A percentile compares a stretch with the other conserved stretches of the same genome.
These are phyloP conservation scores for Delichon dasypus DNA, from an alignment of 2,797 vertebrate genomes.

Conservation along the genomic window DNA sequence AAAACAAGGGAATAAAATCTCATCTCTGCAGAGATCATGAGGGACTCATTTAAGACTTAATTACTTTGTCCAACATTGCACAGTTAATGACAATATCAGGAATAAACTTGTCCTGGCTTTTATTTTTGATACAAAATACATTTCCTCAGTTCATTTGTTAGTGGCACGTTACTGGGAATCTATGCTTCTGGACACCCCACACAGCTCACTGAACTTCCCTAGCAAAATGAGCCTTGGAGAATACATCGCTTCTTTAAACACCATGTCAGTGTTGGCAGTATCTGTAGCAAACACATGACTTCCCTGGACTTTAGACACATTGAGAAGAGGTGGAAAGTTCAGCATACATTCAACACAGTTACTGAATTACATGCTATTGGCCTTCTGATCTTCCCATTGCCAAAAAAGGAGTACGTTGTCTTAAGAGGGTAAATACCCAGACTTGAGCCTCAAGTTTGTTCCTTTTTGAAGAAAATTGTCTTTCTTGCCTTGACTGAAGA, in stretches of 20 bases:
- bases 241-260: not conserved
- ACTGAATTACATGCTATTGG: fast-evolving
- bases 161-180: not conserved
- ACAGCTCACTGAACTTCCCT: not conserved
- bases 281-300: not conserved
- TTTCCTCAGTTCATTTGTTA: not conserved
- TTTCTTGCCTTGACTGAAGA: not conserved
- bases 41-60: not conserved
- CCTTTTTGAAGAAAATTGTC: not conserved
- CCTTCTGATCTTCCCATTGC: not conserved
- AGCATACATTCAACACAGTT: not conserved
- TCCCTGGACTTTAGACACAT: not conserved
- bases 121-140: not conserved
- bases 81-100: not conserved
- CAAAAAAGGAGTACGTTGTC: not conserved
- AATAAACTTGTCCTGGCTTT: not conserved
- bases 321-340: not conserved
- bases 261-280: not conserved
- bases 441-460: not conserved
- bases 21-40: not conserved
- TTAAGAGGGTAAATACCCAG: not conserved
- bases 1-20: not conserved
- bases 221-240: not conserved
- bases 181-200: not conserved
- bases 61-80: not conserved